Evolutionary conservation across 2,113 vertebrate species (phyloP).

Genomic region (Hydropotes inermis): DNA sequence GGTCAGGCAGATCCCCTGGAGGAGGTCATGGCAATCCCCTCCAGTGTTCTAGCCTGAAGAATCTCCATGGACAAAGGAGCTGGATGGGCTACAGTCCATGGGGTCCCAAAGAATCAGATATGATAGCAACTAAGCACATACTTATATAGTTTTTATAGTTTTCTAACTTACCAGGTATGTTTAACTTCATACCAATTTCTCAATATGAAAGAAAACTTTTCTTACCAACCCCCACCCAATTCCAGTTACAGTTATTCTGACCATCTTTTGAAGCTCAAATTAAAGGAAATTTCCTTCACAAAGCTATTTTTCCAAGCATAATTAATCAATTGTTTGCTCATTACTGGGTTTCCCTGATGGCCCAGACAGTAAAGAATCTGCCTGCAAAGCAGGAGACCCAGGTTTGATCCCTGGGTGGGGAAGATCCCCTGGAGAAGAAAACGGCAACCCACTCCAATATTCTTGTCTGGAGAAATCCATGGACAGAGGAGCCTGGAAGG

Average conservation of each 20-base stretch:
- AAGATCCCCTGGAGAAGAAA: background rate
- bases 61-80: background rate
- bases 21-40: background rate
- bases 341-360: background rate
- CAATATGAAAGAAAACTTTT: background rate
- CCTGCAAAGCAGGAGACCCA: background rate
- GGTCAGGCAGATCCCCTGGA: background rate
- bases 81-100: background rate
- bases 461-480: background rate
- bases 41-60: background rate
- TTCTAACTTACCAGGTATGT: background rate
- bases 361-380: background rate
- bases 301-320: background rate
- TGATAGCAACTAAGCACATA: background rate
- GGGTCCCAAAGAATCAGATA: fast-evolving
- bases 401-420: background rate
- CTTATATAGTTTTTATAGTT: background rate
- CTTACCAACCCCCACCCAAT: background rate
- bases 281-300: background rate
- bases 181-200: background rate
- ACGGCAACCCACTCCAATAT: background rate
- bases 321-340: background rate
- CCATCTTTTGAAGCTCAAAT: background rate
- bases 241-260: background rate
- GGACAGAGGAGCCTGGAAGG: background rate